These are phyloP conservation scores for Ashinkailepas kermadecensis DNA, from an alignment of 2,888 invertebrate species.

Conservation along the genomic window DNA sequence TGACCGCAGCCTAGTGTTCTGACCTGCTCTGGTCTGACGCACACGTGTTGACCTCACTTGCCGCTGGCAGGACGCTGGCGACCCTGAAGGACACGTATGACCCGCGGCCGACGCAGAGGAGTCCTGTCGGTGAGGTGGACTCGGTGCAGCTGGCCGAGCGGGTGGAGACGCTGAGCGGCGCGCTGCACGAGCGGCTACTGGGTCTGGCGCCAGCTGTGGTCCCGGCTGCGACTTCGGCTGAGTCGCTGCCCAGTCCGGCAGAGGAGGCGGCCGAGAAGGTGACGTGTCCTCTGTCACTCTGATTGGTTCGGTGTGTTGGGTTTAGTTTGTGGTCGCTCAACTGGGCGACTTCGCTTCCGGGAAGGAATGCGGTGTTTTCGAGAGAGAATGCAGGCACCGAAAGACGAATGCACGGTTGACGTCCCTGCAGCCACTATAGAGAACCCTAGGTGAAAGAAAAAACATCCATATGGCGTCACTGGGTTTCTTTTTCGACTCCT, in stretches of 20 bases:
- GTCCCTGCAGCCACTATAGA: no score
- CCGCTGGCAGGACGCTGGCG: not conserved
- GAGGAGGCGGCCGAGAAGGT: conserved; percentile 32
- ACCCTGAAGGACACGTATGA: conserved; percentile 32
- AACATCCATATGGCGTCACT: no score
- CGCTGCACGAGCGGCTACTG: conserved; percentile 36
- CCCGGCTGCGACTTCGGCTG: not conserved
- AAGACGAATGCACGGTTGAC: no score
- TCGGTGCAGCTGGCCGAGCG: conserved; percentile 29
- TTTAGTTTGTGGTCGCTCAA: no score
- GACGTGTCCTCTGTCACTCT: conserved; percentile 8
- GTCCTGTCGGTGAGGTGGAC: conserved; percentile 29
- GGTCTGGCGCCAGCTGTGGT: conserved; percentile 34
- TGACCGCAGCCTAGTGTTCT: no score
- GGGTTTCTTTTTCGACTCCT: no score
- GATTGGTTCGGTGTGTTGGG: no score
- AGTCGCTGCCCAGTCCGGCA: conserved; percentile 6
- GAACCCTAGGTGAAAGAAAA: no score
- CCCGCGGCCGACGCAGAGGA: conserved; percentile 28
- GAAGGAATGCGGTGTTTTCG: not conserved
- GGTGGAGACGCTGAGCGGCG: conserved; percentile 26
- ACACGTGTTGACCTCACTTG: not conserved
- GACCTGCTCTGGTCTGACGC: no score
- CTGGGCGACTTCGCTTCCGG: no score
- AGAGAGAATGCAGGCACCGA: no score